phyloP scores from a whole-genome alignment of 1,140 invertebrate species.

The Cyclargus thomasi region DNA sequence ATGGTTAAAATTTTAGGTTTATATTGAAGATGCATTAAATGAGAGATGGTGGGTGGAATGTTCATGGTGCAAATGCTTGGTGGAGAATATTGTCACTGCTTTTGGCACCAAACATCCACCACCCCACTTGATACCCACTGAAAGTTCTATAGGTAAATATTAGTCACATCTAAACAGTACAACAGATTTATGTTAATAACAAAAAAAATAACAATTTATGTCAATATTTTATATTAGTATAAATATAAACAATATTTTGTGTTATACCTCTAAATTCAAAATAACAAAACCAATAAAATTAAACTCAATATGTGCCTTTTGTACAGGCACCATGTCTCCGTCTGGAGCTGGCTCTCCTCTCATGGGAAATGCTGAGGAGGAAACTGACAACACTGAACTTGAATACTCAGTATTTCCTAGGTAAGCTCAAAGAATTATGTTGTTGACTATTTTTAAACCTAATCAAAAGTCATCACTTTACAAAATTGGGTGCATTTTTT shows the following conservation, averaged over 20 bases:
- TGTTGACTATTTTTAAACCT: too few relatives aligned
- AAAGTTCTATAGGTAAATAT: constrained; percentile 60
- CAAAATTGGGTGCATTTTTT: too few relatives aligned
- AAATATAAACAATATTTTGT: not conserved
- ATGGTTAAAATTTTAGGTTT: constrained; percentile 79
- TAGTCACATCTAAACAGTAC: not conserved
- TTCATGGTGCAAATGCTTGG: constrained; percentile 92
- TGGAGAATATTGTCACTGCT: constrained; percentile 93
- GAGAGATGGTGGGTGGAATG: constrained; percentile 96
- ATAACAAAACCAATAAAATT: not conserved
- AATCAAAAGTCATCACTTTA: too few relatives aligned
- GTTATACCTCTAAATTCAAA: constrained; percentile 6
- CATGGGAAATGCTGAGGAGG: constrained; percentile 65
- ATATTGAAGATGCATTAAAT: constrained; percentile 94
- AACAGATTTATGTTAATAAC: too few relatives aligned
- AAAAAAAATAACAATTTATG: not conserved
- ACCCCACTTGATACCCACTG: constrained; percentile 66
- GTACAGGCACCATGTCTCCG: constrained; percentile 59
- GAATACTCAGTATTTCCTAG: constrained; percentile 67
- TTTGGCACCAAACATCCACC: constrained; percentile 90
- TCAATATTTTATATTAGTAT: not conserved
- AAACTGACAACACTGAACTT: constrained; percentile 60
- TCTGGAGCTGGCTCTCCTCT: constrained; percentile 68
- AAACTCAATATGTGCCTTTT: not conserved
- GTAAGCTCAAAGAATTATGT: constrained; percentile 33